phyloP scores from a whole-genome alignment of 2,888 invertebrate genomes.

The Ceramica pisi region DNA sequence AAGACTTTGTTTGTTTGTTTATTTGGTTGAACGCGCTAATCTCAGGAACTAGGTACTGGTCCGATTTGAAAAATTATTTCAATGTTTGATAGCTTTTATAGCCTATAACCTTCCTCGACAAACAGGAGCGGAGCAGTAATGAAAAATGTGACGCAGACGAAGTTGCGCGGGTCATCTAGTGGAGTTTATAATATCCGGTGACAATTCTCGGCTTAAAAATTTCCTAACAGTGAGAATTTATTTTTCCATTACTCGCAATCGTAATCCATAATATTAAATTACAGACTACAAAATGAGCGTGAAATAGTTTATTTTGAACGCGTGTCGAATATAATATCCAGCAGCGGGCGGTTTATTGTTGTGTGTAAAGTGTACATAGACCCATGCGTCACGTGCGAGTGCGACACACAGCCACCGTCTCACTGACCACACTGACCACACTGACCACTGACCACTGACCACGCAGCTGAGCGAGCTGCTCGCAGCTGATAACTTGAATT shows the following conservation, averaged over 20 bases:
- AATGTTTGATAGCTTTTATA: no score
- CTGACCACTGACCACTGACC: not conserved
- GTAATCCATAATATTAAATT: constrained; percentile 2
- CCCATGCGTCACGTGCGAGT: not conserved
- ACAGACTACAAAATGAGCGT: constrained; percentile 5
- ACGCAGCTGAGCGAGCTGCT: not conserved
- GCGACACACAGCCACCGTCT: not conserved
- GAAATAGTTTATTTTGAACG: constrained; percentile 11
- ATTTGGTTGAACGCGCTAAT: no score
- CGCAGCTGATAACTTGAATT: constrained; percentile 9
- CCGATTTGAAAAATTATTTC: no score
- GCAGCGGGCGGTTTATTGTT: not conserved
- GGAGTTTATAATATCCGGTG: no score
- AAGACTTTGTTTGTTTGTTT: no score
- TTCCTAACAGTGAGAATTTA: not conserved
- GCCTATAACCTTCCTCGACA: no score
- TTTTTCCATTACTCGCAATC: constrained; percentile 5
- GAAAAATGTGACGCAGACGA: no score
- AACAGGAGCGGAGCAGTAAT: no score
- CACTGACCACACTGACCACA: not conserved
- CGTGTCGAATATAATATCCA: not conserved
- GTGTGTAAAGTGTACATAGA: no score
- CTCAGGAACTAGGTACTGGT: no score
- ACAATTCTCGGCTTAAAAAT: no score
- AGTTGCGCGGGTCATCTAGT: no score